Evolutionary conservation across 2,888 invertebrate species (phyloP), one percentile per base, ranked within the genome.

Genomic region (Mythimna ferrago): DNA sequence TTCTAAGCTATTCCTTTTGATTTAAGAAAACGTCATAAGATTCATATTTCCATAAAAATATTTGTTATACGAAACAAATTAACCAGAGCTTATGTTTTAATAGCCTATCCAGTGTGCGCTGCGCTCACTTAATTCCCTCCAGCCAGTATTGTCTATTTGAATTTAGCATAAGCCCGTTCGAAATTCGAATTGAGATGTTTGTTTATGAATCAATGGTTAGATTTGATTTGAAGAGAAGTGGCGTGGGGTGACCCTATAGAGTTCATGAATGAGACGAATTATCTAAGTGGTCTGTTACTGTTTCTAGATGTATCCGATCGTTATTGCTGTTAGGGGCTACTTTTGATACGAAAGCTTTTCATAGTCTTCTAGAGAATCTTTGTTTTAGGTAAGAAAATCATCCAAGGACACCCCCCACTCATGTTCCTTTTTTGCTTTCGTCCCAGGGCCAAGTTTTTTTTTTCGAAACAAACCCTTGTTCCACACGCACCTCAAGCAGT

Each of bases 131-230:
- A 76, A 81, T 88, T 87, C 89, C 88, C 89, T 86, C 80, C 84
- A 88, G 85, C 84, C 86, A 86, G 85, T 83, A 89, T 88, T 93
- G 93, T 92, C 92, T 91, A 93, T 93, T 93, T 91, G 90, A 93
- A 93, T 93, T 93, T 92, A 90, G 90, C 94, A 89, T 91, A 84
- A 91, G 94, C 93, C 92, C 92, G 93, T 94, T 94, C 91, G 85
- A 92, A 94, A 95, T 92, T 93, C 92, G 91, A 95, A 94, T 94
- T 92, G 86, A 89, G 87, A 88, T 91, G 89, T 87, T 90, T 91
- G 81, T 81, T 80, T 83, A 70, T 67, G 71, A 89, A 91, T 88
- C 89, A 90, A 89, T 89, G 93, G 91, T 92, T 89, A 88, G 89
- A 88, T 88, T 88, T 75, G 76, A 71, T 83, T 83, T 71, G 83